Evolutionary conservation across 1,140 invertebrate species (phyloP).

Genomic region (Drosophila ogumai): DNA sequence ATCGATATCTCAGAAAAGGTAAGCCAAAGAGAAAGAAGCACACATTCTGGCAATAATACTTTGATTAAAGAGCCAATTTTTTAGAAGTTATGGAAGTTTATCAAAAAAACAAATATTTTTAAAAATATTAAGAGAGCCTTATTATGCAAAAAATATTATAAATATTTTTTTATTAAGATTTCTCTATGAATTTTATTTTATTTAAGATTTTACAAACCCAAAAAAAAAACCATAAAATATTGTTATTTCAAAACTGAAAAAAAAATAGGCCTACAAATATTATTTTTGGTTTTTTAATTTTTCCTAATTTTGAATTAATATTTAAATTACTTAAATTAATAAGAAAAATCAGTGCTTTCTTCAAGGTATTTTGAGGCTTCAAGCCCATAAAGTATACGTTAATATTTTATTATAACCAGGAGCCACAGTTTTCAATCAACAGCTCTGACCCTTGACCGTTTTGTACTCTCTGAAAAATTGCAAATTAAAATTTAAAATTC

Average conservation of each 20-base stretch:
- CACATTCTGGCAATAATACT: too few relatives aligned
- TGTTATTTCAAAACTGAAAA: background rate
- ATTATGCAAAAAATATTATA: background rate
- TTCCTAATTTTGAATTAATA: background rate
- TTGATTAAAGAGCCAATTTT: background rate
- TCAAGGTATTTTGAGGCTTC: background rate
- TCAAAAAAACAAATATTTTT: accelerated
- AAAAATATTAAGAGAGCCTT: accelerated
- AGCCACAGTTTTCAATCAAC: slow-evolving; percentile 12
- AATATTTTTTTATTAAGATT: background rate
- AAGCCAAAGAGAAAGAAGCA: background rate
- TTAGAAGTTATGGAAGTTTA: too few relatives aligned
- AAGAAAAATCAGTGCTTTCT: background rate
- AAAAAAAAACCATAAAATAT: too few relatives aligned
- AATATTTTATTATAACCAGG: slow-evolving; percentile 6
- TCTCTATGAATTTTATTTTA: background rate
- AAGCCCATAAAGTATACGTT: background rate
- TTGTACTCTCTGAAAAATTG: slow-evolving; percentile 44
- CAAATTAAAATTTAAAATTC: slow-evolving; percentile 82
- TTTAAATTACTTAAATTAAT: too few relatives aligned
- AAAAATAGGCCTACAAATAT: background rate
- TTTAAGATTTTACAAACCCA: background rate
- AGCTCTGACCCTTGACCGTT: background rate
- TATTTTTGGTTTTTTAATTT: too few relatives aligned
- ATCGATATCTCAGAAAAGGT: slow-evolving; percentile 9